Base-by-base conservation (phyloP, 1,140 invertebrate species). In the Dryas iulia region DNA sequence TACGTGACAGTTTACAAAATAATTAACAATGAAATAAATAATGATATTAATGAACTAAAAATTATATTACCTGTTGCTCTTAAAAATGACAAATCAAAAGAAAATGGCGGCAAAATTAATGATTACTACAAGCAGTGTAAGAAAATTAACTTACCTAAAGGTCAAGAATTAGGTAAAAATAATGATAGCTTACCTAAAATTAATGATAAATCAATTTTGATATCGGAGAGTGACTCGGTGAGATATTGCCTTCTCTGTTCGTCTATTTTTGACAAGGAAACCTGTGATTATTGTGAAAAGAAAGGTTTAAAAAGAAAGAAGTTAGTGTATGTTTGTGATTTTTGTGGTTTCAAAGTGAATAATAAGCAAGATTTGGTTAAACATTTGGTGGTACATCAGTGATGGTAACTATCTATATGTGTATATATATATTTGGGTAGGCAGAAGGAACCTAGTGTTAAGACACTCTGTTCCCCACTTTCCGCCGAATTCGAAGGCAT, bases 171-270 rank as follows among this genome's bases (percentile, higher is more conserved):
- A 3, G 7, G 2, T 3, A 18, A 47, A 21, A 21, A 47, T 21
- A 8, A 47, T 47, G 21, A 47, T 8, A 47, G n/a, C 10, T 6
- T 14, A 8, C 8, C 39, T 5, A 47, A 47, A 21, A n/a, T 8
- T 0, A 47, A 2, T 21, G 69, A 71, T 12, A 78, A 74, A 18
- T 67, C 68, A 12, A 84, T 78, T 24, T 62, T 74, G 0, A 74
- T 82, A 10, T 74, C 72, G 0, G 66, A 76, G 6, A 68, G 39
- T 2, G 73, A 76, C 24, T 72, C 72, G 5, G 63, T 82, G 0
- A 81, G 78, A 59, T 85, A 83, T 65, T 85, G 83, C 26, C 63
- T 78, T 18, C 70, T 78, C 10, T 85, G 83, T 23, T 85, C 83
- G 0, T 77, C 76, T 0, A 83, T 85, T 33, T 83, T 82, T 18